Conservation (phyloP, 2,888 invertebrate species). For the Itoplectis maculator region DNA sequence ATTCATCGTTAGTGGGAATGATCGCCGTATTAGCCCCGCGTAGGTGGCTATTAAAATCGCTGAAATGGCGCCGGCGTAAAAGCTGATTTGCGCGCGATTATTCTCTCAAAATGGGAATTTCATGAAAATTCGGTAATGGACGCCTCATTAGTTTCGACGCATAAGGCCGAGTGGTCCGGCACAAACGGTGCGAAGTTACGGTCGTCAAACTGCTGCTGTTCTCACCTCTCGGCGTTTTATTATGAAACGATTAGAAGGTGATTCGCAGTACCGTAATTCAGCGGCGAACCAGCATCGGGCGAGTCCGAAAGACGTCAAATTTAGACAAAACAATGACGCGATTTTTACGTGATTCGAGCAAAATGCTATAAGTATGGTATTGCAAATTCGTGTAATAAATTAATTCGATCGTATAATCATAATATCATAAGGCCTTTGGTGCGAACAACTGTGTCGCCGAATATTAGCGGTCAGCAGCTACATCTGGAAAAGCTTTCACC, state of each 20-base stretch:
- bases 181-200: slow-evolving; percentile 18
- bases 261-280: slow-evolving; percentile 47
- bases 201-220: neutral
- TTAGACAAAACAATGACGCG: slow-evolving; percentile 14
- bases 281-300: slow-evolving; percentile 4
- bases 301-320: slow-evolving; percentile 20
- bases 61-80: slow-evolving; percentile 14
- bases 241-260: slow-evolving; percentile 36
- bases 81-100: slow-evolving; percentile 44
- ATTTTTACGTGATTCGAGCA: slow-evolving; percentile 6
- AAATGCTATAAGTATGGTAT: slow-evolving; percentile 37
- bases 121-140: slow-evolving; percentile 56
- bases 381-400: too few species aligned
- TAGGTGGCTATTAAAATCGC: neutral
- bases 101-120: slow-evolving; percentile 39
- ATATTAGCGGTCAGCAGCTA: slow-evolving; percentile 64
- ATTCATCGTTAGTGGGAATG: neutral
- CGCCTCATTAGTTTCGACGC: slow-evolving; percentile 1
- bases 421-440: slow-evolving; percentile 50
- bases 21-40: neutral
- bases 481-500: slow-evolving; percentile 1
- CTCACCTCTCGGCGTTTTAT: neutral
- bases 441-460: slow-evolving; percentile 54
- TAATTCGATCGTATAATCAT: too few species aligned
- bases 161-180: slow-evolving; percentile 8